Conservation (phyloP, 2,797 vertebrate genomes). For the Odontamblyopus rebecca region DNA sequence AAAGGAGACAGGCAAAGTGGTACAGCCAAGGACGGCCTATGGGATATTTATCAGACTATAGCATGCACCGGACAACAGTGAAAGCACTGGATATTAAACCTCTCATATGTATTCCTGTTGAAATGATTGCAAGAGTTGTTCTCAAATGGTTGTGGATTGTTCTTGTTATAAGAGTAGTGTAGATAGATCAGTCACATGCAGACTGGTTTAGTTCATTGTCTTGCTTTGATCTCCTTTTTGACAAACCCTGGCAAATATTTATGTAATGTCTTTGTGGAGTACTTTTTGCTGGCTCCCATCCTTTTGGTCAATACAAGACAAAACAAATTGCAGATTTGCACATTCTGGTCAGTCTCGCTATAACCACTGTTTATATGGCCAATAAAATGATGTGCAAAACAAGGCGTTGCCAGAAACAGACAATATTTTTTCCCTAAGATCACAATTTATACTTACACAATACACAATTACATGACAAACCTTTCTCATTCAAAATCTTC, state of each 20-base stretch:
- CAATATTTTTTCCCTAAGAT: neutral
- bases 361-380: neutral
- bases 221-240: too few relatives aligned
- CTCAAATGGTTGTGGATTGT: neutral
- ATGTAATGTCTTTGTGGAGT: neutral
- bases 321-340: neutral
- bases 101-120: neutral
- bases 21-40: constrained; percentile 48
- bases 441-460: neutral
- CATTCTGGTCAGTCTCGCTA: neutral
- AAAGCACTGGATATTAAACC: neutral
- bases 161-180: neutral
- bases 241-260: neutral
- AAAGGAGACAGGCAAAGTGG: constrained; percentile 46
- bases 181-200: neutral
- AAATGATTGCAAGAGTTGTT: neutral
- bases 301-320: neutral
- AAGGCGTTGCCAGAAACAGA: neutral
- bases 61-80: constrained; percentile 31
- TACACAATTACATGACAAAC: neutral
- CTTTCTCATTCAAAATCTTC: neutral
- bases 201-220: neutral
- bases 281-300: too few relatives aligned
- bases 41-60: constrained; percentile 38
- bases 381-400: neutral